These are phyloP conservation scores for Sorex araneus DNA, from an alignment of 2,113 vertebrate species.

Conservation along the genomic window DNA sequence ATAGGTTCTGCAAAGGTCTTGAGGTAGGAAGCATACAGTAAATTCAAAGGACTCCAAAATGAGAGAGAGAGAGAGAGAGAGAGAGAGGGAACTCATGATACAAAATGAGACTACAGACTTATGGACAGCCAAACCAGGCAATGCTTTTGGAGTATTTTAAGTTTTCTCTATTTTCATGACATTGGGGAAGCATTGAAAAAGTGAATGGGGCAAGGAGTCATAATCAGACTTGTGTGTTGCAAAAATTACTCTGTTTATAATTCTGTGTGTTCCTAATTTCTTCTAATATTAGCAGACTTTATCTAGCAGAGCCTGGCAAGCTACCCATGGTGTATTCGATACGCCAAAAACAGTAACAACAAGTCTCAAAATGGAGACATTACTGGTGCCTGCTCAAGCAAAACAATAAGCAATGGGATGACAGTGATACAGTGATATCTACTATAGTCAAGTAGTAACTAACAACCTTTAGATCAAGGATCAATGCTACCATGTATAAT, in stretches of 20 bases:
- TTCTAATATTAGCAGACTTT: neutral
- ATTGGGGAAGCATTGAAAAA: neutral
- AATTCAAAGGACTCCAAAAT: neutral
- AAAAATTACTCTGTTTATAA: neutral
- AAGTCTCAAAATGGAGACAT: no score
- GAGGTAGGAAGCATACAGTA: neutral
- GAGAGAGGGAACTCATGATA: neutral
- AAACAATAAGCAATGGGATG: no score
- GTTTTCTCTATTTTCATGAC: neutral
- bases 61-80: fast-evolving
- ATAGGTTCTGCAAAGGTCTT: neutral
- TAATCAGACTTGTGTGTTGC: neutral
- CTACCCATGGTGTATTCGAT: no score
- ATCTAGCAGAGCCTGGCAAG: no score
- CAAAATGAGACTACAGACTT: neutral
- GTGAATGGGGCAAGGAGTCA: neutral
- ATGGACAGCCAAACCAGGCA: neutral
- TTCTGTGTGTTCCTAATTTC: neutral
- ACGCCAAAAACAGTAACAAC: no score
- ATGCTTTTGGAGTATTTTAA: neutral
- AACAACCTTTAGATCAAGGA: no score
- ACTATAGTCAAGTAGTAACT: no score
- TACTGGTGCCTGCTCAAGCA: no score
- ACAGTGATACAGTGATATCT: no score
- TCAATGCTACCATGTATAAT: neutral